A percentile compares a stretch with the other conserved stretches of the same genome.
These are phyloP conservation scores for Lordiphosa fenestrarum DNA, from an alignment of 2,888 invertebrate species.

Conservation along the genomic window DNA sequence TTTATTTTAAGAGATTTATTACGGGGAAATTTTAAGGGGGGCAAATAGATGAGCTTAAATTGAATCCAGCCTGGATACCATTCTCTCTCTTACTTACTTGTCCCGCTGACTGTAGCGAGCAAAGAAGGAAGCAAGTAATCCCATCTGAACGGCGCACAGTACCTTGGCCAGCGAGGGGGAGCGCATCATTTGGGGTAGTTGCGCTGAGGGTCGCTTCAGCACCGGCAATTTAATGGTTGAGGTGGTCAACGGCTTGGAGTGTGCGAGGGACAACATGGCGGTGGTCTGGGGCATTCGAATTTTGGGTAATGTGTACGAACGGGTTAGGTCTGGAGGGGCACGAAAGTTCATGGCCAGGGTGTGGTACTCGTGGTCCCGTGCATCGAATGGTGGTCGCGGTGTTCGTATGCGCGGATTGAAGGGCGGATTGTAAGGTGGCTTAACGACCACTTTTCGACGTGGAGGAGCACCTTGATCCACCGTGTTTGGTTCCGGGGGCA, in stretches of 20 bases:
- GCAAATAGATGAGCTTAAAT: neutral
- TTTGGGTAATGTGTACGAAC: neutral
- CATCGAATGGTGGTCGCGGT: slow-evolving; percentile 59
- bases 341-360: slow-evolving; percentile 28
- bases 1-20: slow-evolving; percentile 27
- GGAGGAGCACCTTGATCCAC: neutral
- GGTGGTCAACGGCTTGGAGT: slow-evolving; percentile 11
- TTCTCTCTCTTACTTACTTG: slow-evolving; percentile 12
- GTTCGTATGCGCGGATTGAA: slow-evolving; percentile 54
- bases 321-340: slow-evolving; percentile 8
- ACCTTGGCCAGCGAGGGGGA: slow-evolving; percentile 34
- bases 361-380: slow-evolving; percentile 53
- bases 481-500: too few species aligned
- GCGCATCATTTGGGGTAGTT: slow-evolving; percentile 28
- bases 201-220: slow-evolving; percentile 13
- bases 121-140: slow-evolving; percentile 43
- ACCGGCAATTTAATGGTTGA: slow-evolving; percentile 2
- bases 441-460: slow-evolving; percentile 15
- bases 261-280: slow-evolving; percentile 2
- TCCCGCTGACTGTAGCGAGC: slow-evolving; percentile 21
- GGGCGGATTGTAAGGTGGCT: slow-evolving; percentile 48
- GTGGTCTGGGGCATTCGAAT: neutral
- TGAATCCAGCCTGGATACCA: too few species aligned
- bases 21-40: slow-evolving; percentile 1
- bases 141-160: slow-evolving; percentile 40